Percentiles rank a stretch among this genome's conserved stretches.
phyloP scores from a whole-genome alignment of 2,888 invertebrate species.

The Stramonita haemastoma region DNA sequence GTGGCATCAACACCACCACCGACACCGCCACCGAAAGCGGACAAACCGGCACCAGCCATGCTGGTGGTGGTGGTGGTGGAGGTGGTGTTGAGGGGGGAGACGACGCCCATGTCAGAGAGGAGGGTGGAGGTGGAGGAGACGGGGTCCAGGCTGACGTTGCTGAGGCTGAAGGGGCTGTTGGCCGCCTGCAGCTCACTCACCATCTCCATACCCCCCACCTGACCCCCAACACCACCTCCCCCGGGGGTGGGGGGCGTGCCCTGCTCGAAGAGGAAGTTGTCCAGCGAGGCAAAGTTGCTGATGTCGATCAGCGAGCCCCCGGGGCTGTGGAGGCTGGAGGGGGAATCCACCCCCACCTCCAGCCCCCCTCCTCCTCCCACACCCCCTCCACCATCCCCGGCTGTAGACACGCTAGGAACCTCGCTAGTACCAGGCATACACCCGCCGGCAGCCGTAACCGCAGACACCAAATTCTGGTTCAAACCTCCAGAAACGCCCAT shows the following conservation, averaged over 20 bases:
- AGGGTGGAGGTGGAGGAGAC: conserved; percentile 35
- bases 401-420: background rate
- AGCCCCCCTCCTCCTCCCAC: background rate
- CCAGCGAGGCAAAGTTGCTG: conserved; percentile 37
- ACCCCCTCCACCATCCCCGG: background rate
- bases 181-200: conserved; percentile 42
- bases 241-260: conserved; percentile 23
- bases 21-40: background rate
- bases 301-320: conserved; percentile 36
- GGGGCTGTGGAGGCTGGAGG: conserved; percentile 39
- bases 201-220: conserved; percentile 4
- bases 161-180: conserved; percentile 39
- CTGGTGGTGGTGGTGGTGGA: conserved; percentile 28
- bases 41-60: conserved; percentile 16
- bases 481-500: conserved; percentile 4
- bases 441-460: background rate
- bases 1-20: background rate
- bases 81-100: conserved; percentile 51
- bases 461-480: conserved; percentile 27
- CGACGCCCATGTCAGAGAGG: background rate
- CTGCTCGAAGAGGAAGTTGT: conserved; percentile 42
- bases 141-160: conserved; percentile 43
- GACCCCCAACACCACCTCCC: conserved; percentile 7
- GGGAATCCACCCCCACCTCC: conserved; percentile 18
- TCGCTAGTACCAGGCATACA: background rate